A percentile compares a stretch with the other conserved stretches of the same genome.
Conservation (phyloP, 2,888 invertebrate species). For the Pristionchus arcanus region DNA sequence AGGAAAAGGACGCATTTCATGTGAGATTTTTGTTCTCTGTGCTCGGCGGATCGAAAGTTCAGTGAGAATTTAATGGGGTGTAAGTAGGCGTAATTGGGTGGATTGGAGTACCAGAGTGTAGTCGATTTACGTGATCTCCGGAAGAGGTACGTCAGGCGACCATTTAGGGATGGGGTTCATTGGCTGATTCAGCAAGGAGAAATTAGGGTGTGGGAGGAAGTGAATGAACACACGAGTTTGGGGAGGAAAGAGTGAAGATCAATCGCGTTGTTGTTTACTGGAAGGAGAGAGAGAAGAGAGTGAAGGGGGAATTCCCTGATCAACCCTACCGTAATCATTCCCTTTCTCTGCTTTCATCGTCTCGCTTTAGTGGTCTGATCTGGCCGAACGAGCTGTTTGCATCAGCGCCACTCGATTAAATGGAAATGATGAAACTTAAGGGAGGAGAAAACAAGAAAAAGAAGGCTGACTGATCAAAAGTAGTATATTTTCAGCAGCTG, state of each 20-base stretch:
- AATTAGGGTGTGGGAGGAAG: background rate
- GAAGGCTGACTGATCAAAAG: background rate
- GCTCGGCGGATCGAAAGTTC: background rate
- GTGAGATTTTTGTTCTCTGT: constrained; percentile 14
- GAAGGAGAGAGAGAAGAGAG: background rate
- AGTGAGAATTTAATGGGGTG: background rate
- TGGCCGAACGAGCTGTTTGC: constrained; percentile 27
- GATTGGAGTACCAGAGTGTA: background rate
- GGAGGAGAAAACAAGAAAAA: background rate
- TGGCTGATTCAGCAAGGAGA: background rate
- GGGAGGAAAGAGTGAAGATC: constrained; percentile 26
- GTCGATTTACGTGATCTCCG: background rate
- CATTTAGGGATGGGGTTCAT: background rate
- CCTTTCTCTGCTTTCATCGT: background rate
- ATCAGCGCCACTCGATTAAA: background rate
- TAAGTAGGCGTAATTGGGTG: background rate
- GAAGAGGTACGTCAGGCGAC: background rate
- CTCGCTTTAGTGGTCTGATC: constrained; percentile 35
- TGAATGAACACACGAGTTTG: constrained; percentile 34
- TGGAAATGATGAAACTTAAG: constrained; percentile 22
- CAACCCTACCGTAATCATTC: constrained; percentile 40
- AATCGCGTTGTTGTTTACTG: constrained; percentile 15
- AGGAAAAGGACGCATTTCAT: constrained; percentile 38
- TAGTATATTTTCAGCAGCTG: constrained; percentile 33
- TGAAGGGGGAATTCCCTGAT: constrained; percentile 14